These are phyloP conservation scores for Palythoa grandis DNA, from an alignment of 92 coral and sea anemone species.

Conservation along the genomic window DNA sequence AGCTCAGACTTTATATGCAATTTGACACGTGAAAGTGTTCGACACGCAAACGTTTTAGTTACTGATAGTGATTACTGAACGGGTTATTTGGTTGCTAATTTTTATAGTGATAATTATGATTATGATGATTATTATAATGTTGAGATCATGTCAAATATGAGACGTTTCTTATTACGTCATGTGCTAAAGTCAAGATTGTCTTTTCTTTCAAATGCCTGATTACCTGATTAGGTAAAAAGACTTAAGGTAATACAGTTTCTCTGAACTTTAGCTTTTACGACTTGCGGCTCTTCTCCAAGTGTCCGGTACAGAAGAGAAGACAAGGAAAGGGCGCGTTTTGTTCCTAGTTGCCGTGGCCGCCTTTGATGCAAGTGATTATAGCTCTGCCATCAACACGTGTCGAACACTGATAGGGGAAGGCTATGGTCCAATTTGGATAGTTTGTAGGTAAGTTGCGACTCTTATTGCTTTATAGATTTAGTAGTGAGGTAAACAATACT, in stretches of 20 bases:
- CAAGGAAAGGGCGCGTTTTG: constrained; percentile 86
- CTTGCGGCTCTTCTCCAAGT: constrained; percentile 88
- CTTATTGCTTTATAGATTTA: background rate
- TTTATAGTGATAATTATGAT: no score
- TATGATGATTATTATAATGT: no score
- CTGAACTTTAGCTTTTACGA: constrained; percentile 67
- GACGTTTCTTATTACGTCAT: no score
- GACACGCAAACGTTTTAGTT: no score
- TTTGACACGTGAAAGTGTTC: no score
- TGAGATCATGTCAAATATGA: no score
- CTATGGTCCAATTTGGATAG: constrained; percentile 76
- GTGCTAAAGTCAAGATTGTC: no score
- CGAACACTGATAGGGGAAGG: constrained; percentile 72
- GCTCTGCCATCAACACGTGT: constrained; percentile 70
- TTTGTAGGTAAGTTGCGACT: constrained; percentile 74
- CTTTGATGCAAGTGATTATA: constrained; percentile 60
- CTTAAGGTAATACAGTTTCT: background rate
- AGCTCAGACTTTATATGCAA: no score
- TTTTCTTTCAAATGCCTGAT: no score
- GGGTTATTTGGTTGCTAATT: no score
- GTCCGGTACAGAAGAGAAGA: constrained; percentile 83
- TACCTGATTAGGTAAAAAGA: no score
- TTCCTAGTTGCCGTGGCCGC: constrained; percentile 84
- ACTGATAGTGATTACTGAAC: no score
- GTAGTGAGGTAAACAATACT: background rate